Conservation (phyloP, 1,140 invertebrate species). For the Heliothis subflexa region DNA sequence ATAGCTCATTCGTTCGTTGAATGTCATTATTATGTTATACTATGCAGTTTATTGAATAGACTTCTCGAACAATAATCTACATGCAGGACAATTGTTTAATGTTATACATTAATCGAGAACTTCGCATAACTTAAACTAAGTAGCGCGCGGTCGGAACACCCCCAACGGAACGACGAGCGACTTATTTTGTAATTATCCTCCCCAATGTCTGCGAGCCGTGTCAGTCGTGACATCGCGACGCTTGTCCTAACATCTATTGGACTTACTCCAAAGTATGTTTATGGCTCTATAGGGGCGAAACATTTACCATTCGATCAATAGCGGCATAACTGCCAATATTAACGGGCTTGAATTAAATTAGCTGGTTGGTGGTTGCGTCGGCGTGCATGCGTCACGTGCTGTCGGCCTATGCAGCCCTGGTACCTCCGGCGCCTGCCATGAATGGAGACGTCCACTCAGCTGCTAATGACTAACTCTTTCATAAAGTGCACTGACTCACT, state of each 20-base stretch:
- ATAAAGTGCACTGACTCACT: conserved; percentile 33
- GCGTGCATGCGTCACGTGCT: conserved; percentile 22
- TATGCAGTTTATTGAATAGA: neutral
- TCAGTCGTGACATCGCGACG: conserved; percentile 1
- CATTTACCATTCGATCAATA: neutral
- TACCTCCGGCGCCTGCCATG: conserved; percentile 4
- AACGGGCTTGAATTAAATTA: too few species aligned
- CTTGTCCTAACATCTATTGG: neutral
- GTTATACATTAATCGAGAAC: neutral
- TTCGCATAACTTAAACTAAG: neutral
- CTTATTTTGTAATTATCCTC: neutral
- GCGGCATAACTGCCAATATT: neutral
- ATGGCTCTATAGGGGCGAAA: neutral
- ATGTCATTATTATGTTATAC: neutral
- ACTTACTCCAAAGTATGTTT: neutral
- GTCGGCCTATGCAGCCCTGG: neutral
- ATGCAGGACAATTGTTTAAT: neutral
- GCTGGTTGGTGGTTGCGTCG: conserved; percentile 3
- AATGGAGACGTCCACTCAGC: conserved; percentile 5
- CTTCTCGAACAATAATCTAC: neutral
- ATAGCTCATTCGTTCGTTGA: conserved; percentile 4
- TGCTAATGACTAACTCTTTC: conserved; percentile 21
- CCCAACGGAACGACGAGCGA: neutral
- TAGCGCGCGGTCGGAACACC: too few species aligned
- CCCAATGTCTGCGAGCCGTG: neutral